Conservation (phyloP, 2,113 vertebrate genomes). For the Alosa alosa region DNA sequence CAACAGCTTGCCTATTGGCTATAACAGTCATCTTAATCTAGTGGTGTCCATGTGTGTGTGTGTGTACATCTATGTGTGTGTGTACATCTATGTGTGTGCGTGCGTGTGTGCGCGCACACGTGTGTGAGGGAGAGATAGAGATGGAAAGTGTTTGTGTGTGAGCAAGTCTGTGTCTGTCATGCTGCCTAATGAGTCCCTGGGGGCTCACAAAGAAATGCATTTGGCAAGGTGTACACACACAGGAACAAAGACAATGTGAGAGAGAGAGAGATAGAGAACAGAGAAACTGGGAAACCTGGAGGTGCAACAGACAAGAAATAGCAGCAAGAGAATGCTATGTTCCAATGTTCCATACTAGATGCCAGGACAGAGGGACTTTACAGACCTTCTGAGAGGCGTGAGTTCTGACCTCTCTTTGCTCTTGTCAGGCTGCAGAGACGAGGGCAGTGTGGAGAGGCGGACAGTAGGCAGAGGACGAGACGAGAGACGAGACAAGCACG, state of each 20-base stretch:
- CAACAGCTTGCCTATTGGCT: not conserved
- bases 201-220: not conserved
- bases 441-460: not conserved
- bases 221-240: not conserved
- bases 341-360: too few species aligned
- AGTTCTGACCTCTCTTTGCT: not conserved
- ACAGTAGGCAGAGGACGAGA: not conserved
- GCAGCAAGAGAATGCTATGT: not conserved
- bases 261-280: conserved; percentile 40
- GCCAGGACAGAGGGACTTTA: not conserved
- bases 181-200: not conserved
- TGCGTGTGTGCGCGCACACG: not conserved
- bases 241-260: not conserved
- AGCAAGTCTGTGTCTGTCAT: not conserved
- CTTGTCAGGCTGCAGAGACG: not conserved
- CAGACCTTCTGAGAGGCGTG: not conserved
- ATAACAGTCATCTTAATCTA: not conserved
- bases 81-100: not conserved
- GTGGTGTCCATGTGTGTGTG: not conserved
- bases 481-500: not conserved
- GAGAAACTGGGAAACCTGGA: conserved; percentile 19
- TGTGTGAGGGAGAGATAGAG: not conserved
- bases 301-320: not conserved
- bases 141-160: not conserved
- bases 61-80: not conserved